Base-by-base conservation (phyloP, 2,113 vertebrate species). In the Epinephelus moara region DNA sequence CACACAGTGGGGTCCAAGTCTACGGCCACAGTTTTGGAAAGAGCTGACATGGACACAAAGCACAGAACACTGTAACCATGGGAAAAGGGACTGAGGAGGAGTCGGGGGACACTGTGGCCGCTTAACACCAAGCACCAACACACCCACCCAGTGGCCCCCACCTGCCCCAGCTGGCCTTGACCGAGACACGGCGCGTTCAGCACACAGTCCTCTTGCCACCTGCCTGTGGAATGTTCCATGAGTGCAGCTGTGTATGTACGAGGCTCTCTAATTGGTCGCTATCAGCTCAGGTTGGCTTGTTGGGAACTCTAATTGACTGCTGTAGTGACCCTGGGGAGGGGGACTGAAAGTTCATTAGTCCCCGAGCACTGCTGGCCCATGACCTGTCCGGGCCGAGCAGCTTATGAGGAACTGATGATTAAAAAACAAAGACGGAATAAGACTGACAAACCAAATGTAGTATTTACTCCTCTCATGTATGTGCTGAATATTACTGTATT, bases 201-300 rank as follows among this genome's bases (percentile, higher is more conserved):
- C 49, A 70, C 83, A 47, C 71, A 63, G 72, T 33, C 70, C n/a
- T 55, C 70, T n/a, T 82, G 82, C 79, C 91, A 91, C 89, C 90
- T 92, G 91, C 84, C 77, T 61, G 53, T 50, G 88, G 91, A 91
- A 92, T 85, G 87, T 78, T 78, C 78, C 71, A 71, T 73, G 57
- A 78, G 84, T 81, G 88, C 90, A 90, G 91, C 91, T 90, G 90
- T 81, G 84, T n/a, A 60, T 82, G 85, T 76, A 76, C 1, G 80
- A 74, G 59, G 56, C 52, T 59, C 61, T 70, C 68, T 92, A 93
- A 93, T 92, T 89, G 79, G 30, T 52, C 45, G 1, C 23, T 60
- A 66, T 69, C 55, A 53, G 81, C 84, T 80, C 82, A 86, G 78
- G 55, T 83, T 80, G 81, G 80, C 85, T 86, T 75, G 82, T 70